Base-by-base conservation (phyloP, 2,113 vertebrate species). In the Blennius ocellaris region DNA sequence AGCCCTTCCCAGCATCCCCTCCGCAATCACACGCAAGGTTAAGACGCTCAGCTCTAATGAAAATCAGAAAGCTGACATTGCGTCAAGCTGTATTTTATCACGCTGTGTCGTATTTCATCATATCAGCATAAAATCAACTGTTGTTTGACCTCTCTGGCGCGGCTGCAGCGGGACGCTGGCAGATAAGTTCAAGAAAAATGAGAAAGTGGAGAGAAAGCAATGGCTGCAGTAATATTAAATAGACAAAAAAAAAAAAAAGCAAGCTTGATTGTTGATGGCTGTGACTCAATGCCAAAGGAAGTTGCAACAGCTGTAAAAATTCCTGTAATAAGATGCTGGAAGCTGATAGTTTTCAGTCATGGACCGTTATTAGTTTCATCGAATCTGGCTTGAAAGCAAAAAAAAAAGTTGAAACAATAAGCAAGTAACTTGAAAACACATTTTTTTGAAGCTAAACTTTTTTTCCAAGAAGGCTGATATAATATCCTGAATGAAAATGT, bases 401-500 rank as follows among this genome's bases (percentile, higher is more conserved):
- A 40, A 17, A 73, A 67, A 41, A 43, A 8, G 9, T 14, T 57
- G 6, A 7, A 68, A 49, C 43, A 41, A 81, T 37, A 59, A 78
- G 70, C 7, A 80, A 52, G 30, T 9, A 54, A 47, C 11, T 60
- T 38, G 14, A 70, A 69, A 58, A 59, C 49, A 52, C 57, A 14
- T 11, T 15, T 70, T 60, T 47, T 17, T 53, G 41, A 37, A 37
- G 49, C 63, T 49, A 16, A 49, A 61, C 65, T 30, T 30, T 30
- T 36, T 12, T 58, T 64, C 45, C 16, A 30, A 61, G 45, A 56
- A 45, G 9, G 45, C 36, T 59, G 40, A 76, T 64, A 49, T 48
- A 83, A 73, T 65, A 68, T 62, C 49, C 47, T 48, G 67, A 78
- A 84, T 86, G 16, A 78, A 88, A 84, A 76, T 89, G 82, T 87